Conservation (phyloP, 30 jellyfish, hydroid and myxozoan species). For the Phacellophora camtschatica region DNA sequence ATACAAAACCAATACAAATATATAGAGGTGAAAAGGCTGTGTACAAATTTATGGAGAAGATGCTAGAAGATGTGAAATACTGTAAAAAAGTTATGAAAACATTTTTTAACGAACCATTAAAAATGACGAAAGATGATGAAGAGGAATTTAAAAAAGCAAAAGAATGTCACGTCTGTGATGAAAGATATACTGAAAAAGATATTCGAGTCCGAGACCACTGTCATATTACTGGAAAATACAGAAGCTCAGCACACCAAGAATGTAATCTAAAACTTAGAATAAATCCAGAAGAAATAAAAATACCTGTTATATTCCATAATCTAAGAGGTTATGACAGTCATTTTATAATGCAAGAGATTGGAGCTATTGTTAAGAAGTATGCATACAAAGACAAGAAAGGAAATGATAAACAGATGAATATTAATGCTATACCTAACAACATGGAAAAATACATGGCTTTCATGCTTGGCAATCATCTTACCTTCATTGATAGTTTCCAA, state of each 20-base stretch:
- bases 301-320: conserved; percentile 69
- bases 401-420: conserved; percentile 11
- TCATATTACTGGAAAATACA: conserved; percentile 55
- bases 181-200: conserved; percentile 11
- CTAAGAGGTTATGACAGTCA: conserved; percentile 63
- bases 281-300: conserved; percentile 29
- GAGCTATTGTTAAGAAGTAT: conserved; percentile 20
- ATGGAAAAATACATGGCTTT: conserved; percentile 50
- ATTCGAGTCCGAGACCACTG: conserved; percentile 42
- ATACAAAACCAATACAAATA: not conserved
- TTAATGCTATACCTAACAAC: conserved; percentile 14
- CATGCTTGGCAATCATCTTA: conserved; percentile 18
- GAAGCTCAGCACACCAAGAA: conserved; percentile 56
- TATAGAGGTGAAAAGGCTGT: conserved; percentile 57
- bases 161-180: conserved; percentile 25
- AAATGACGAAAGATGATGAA: conserved; percentile 13
- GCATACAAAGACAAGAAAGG: conserved; percentile 34
- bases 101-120: conserved; percentile 5
- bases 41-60: conserved; percentile 2
- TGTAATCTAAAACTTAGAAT: conserved; percentile 44
- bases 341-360: conserved; percentile 42
- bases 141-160: not conserved
- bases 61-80: conserved; percentile 7
- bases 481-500: conserved; percentile 29
- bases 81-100: not conserved